A percentile compares a stretch with the other conserved stretches of the same genome.
phyloP scores from a whole-genome alignment of 2,113 vertebrate species.

The Philantomba maxwellii region DNA sequence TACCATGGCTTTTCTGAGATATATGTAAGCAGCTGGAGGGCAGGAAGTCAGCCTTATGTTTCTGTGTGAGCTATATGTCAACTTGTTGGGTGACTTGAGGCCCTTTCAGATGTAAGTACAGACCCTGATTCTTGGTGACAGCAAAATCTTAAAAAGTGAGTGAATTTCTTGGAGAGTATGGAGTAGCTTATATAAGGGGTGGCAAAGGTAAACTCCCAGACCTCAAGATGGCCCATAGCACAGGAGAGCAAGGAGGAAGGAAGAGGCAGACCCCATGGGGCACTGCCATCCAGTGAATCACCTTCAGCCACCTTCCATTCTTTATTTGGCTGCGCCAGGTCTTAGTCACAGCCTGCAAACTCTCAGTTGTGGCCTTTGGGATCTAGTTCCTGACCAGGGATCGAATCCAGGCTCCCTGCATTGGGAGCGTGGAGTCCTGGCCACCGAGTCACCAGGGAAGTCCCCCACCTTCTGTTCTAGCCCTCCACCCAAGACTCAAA shows the following conservation, averaged over 20 bases:
- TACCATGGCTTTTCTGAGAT: background rate
- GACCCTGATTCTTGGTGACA: background rate
- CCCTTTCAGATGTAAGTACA: background rate
- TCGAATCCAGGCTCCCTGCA: background rate
- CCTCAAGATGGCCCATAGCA: background rate
- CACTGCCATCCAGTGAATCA: background rate
- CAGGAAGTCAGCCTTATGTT: background rate
- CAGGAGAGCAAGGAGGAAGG: background rate
- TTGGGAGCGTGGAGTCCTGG: background rate
- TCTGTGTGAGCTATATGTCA: background rate
- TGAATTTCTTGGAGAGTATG: background rate
- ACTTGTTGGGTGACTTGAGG: background rate
- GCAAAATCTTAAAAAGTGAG: background rate
- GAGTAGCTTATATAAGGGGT: background rate
- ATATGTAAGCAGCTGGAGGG: background rate
- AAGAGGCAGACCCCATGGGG: background rate
- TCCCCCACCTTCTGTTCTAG: background rate
- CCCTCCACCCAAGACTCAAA: background rate
- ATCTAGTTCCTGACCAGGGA: background rate
- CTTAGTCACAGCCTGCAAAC: background rate
- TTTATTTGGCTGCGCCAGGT: background rate
- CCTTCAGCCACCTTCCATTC: background rate
- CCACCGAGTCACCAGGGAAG: background rate
- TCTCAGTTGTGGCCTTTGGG: background rate
- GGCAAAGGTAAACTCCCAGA: background rate